A percentile compares a stretch with the other conserved stretches of the same genome.
phyloP scores from a whole-genome alignment of 2,888 invertebrate genomes.

The Acanthococcus lagerstroemiae region DNA sequence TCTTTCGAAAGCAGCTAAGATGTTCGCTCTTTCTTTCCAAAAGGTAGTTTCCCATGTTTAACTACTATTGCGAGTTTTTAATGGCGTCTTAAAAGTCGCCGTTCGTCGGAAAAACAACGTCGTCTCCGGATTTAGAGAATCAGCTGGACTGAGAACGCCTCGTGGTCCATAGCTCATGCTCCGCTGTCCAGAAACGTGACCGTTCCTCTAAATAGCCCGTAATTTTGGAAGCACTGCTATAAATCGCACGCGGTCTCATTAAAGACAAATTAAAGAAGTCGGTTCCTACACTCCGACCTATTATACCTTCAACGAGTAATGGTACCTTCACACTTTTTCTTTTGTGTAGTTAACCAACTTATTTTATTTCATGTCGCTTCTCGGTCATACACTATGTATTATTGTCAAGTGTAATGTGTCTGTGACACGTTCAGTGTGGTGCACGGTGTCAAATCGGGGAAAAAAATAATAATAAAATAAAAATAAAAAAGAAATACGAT shows the following conservation, averaged over 20 bases:
- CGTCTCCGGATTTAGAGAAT: too few relatives aligned
- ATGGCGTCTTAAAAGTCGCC: too few relatives aligned
- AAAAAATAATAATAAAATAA: background rate
- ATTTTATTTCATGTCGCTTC: background rate
- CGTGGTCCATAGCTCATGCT: too few relatives aligned
- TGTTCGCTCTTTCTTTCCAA: too few relatives aligned
- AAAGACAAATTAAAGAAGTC: constrained; percentile 21
- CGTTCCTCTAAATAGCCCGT: too few relatives aligned
- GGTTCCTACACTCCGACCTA: constrained; percentile 17
- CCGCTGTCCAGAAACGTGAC: too few relatives aligned
- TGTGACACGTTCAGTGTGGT: constrained; percentile 17
- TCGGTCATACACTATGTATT: constrained; percentile 17
- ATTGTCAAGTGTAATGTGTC: constrained; percentile 3
- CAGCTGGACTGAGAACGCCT: too few relatives aligned
- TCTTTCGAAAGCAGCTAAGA: too few relatives aligned
- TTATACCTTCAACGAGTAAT: constrained; percentile 12
- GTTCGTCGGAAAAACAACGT: too few relatives aligned
- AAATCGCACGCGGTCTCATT: background rate
- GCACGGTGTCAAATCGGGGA: background rate
- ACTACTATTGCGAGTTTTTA: too few relatives aligned
- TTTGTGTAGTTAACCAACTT: background rate
- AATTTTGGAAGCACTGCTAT: constrained; percentile 12
- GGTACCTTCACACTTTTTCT: constrained; percentile 22
- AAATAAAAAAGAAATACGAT: background rate
- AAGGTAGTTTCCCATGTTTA: too few relatives aligned